A percentile compares a stretch with the other conserved stretches of the same genome.
These are phyloP conservation scores for Pedionomus torquatus DNA, from an alignment of 2,113 vertebrate species.

Conservation along the genomic window DNA sequence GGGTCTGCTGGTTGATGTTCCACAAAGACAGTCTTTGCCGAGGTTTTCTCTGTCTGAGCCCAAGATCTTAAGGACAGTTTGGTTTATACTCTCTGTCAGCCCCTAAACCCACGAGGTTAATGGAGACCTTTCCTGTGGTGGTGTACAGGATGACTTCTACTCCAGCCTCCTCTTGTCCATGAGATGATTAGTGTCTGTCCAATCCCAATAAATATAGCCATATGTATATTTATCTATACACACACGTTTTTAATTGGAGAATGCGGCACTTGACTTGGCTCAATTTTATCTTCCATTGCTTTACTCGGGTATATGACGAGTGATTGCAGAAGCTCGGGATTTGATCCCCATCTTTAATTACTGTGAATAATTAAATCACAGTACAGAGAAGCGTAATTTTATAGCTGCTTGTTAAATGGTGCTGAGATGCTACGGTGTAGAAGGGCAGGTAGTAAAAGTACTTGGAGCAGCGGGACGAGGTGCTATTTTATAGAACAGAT, in stretches of 20 bases:
- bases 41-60: background rate
- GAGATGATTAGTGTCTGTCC: background rate
- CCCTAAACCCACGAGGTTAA: background rate
- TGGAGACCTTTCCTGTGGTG: background rate
- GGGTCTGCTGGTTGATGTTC: background rate
- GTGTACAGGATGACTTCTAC: background rate
- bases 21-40: background rate
- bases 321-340: accelerated
- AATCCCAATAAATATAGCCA: slow-evolving; percentile 4
- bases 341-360: background rate
- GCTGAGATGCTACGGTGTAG: background rate
- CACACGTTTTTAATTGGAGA: background rate
- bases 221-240: background rate
- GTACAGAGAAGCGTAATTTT: background rate
- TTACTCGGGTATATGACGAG: accelerated
- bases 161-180: background rate
- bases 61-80: background rate
- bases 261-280: background rate
- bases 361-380: background rate
- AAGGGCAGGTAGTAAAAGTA: background rate
- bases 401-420: background rate
- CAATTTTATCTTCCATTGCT: background rate
- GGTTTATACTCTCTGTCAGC: background rate
- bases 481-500: slow-evolving; percentile 36
- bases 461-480: background rate